Base-by-base conservation (phyloP, 2,888 invertebrate species). In the Conus canariensis region DNA sequence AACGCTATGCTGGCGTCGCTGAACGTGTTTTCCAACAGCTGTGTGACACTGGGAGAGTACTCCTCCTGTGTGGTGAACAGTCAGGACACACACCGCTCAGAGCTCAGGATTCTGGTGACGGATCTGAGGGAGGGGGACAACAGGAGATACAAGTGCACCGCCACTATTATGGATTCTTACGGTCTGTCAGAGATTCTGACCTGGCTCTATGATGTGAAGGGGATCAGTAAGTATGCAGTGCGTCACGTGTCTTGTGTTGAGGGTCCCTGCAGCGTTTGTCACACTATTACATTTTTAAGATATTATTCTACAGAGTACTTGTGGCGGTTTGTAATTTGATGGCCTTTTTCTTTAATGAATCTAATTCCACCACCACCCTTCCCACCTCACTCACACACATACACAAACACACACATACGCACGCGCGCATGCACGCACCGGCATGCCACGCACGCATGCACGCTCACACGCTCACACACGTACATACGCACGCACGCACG, bases 31-130 rank as follows among this genome's bases (percentile, higher is more conserved):
- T 82, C 82, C 56, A 85, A 56, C n/a, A 83, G 83, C 45, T 89
- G 89, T 70, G 82, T 82, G n/a, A 89, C 83, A 3, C n/a, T 89
- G 45, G 85, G 83, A n/a, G 83, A 89, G n/a, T 89, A 82, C 22
- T 89, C 89, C 3, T 89, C 89, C 14, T 89, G 89, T 58, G 83
- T 56, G 30, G 58, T 89, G 22, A n/a, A 89, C 30, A 67, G 9
- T 16, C 25, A 5, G 16, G 83, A 89, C 83, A 85, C 89, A 3
- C 85, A 83, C 10, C 16, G 64, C 12, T 83, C 83, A 25, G 14
- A 56, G 45, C 83, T 89, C 14, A 30, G 85, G 14, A 30, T 89
- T n/a, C 56, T 89, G 16, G 83, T 83, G 30, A n/a, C 60, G 3
- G 89, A 89, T 25, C n/a, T 89, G 14, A 56, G 25, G 16, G 67